phyloP scores from a whole-genome alignment of 2,888 invertebrate genomes.

The Pediacus dermestoides region DNA sequence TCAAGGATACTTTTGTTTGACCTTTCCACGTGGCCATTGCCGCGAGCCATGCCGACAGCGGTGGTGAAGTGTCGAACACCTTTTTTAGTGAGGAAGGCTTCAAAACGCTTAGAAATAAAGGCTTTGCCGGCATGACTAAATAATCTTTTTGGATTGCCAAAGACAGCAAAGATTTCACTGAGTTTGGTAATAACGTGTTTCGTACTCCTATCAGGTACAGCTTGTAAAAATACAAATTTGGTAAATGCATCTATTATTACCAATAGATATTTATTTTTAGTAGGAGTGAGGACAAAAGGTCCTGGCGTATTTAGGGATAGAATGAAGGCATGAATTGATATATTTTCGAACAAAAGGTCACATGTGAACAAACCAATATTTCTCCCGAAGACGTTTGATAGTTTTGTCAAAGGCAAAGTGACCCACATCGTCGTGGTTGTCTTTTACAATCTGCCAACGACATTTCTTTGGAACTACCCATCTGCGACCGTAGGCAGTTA shows the following conservation, averaged over 20 bases:
- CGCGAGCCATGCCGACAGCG: constrained; percentile 17
- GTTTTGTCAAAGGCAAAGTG: constrained; percentile 33
- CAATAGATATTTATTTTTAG: constrained; percentile 4
- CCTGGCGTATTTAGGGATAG: constrained; percentile 11
- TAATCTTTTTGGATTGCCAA: too few relatives aligned
- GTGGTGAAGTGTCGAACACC: constrained; percentile 23
- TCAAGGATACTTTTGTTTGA: constrained; percentile 13
- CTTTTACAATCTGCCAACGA: constrained; percentile 10
- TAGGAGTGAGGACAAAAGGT: not conserved
- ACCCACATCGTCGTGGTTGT: constrained; percentile 30
- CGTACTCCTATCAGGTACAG: not conserved
- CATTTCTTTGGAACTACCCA: constrained; percentile 8
- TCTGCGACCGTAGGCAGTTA: not conserved
- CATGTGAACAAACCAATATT: constrained; percentile 16
- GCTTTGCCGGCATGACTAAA: too few relatives aligned
- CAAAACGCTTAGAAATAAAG: too few relatives aligned
- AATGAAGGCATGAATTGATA: constrained; percentile 9
- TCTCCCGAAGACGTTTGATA: too few relatives aligned
- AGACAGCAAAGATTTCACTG: too few relatives aligned
- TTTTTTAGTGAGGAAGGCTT: too few relatives aligned
- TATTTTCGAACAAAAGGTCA: constrained; percentile 14
- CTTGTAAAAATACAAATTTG: constrained; percentile 4
- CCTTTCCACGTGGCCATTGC: constrained; percentile 36
- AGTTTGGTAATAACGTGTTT: too few relatives aligned
- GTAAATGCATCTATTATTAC: constrained; percentile 7